A percentile compares a stretch with the other conserved stretches of the same genome.
These are phyloP conservation scores for Frieseomelitta varia DNA, from an alignment of 1,140 invertebrate species.

Conservation along the genomic window DNA sequence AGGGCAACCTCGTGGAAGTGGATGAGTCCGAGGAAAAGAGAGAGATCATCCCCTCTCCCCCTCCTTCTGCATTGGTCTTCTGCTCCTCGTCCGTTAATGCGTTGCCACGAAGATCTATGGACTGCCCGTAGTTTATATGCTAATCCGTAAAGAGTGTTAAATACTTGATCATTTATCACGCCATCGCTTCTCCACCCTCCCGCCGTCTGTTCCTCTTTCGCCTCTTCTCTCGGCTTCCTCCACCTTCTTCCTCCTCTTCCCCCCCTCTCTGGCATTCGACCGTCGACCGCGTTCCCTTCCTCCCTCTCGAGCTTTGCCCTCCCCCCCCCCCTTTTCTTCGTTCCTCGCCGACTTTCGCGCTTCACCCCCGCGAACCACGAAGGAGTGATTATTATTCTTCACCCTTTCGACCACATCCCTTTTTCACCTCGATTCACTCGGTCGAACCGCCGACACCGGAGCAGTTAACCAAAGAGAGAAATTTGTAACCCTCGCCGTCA, in stretches of 20 bases:
- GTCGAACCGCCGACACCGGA: not conserved
- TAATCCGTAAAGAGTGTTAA: slow-evolving; percentile 83
- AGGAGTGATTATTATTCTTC: slow-evolving; percentile 62
- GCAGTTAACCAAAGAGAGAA: not conserved
- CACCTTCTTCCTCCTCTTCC: slow-evolving; percentile 18
- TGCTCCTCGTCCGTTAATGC: slow-evolving; percentile 80
- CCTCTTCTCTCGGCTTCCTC: slow-evolving; percentile 21
- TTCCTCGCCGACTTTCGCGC: too few species aligned
- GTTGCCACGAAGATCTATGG: slow-evolving; percentile 82
- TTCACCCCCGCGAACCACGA: slow-evolving; percentile 27
- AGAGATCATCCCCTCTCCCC: slow-evolving; percentile 66
- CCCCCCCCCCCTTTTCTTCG: not conserved
- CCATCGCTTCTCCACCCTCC: slow-evolving; percentile 68
- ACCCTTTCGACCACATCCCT: slow-evolving; percentile 24
- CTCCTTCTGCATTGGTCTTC: too few species aligned
- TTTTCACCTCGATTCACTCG: slow-evolving; percentile 36
- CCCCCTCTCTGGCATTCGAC: slow-evolving; percentile 40
- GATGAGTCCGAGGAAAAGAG: slow-evolving; percentile 27
- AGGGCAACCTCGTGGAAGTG: not conserved
- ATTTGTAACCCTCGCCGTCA: not conserved
- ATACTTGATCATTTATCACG: slow-evolving; percentile 83
- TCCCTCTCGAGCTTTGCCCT: too few species aligned
- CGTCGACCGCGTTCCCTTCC: too few species aligned
- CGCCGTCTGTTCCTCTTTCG: slow-evolving; percentile 43
- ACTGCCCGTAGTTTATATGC: slow-evolving; percentile 83